Evolutionary conservation across 2,888 invertebrate genomes (phyloP), one percentile per base, ranked within the genome.

Genomic region (Proisotoma minuta): DNA sequence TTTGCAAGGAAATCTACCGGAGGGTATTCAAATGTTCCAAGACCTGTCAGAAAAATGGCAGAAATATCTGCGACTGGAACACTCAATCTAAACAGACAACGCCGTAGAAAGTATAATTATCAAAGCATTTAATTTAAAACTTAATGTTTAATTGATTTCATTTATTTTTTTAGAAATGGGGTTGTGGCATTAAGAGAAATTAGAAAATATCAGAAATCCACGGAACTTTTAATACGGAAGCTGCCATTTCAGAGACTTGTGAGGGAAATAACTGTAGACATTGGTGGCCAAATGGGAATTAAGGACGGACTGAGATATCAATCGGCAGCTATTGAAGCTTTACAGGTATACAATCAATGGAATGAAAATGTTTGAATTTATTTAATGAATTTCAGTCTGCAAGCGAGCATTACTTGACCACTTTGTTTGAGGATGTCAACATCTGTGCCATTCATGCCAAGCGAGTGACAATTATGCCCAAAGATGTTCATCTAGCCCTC

Each of bases 401-500:
- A 58, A 87, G 88, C 75, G 92, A 92, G 80, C 91, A 92, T 15
- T 92, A 93, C 79, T 82, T 95, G 74, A 94, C 95, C 63, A 95
- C 95, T 73, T 83, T 97, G 65, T 96, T 97, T 80, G 95, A 96
- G 84, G 96, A 96, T 82, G 96, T 96, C 74, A 96, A 96, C 81
- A 84, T 96, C 85, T 96, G 95, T 82, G 95, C 95, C 74, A 96
- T 96, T 79, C 43, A 43, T n/a, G 43, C 43, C 76, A 96, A 96
- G 81, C 87, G 95, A 76, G 95, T 95, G 63, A 96, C 95, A 73
- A 96, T 96, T 81, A 96, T 95, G 94, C 95, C 96, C 76, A 96
- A 95, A 82, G 95, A 96, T 79, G 95, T 96, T 77, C 95, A 95
- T 81, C 84, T 96, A 79, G 95, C 95, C 68, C 87, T 95, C 78